Conservation (phyloP, 1,140 invertebrate genomes). For the Drusus annulatus region DNA sequence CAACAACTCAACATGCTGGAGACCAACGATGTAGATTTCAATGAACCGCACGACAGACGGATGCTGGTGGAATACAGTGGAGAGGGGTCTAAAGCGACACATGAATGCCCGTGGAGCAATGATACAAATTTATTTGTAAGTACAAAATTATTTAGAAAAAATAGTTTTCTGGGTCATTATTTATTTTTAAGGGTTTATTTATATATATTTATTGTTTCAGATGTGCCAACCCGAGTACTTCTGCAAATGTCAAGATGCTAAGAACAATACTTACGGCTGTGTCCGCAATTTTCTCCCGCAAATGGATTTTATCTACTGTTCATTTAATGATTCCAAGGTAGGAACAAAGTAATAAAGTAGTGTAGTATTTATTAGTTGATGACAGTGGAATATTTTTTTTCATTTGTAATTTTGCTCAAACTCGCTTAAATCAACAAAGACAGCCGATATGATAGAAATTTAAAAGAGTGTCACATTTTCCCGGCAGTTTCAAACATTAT, state of each 20-base stretch:
- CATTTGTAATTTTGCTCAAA: no score
- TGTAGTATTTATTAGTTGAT: no score
- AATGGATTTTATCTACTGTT: slow-evolving; percentile 81
- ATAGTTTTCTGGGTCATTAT: no score
- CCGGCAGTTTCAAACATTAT: no score
- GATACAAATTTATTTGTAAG: slow-evolving; percentile 75
- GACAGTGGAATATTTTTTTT: no score
- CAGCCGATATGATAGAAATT: no score
- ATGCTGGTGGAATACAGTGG: slow-evolving; percentile 87
- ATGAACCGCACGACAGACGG: slow-evolving; percentile 65
- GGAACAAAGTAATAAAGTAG: background rate
- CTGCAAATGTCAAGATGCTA: slow-evolving; percentile 88
- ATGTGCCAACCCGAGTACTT: slow-evolving; percentile 76
- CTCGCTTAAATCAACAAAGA: no score
- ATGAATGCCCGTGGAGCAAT: slow-evolving; percentile 73
- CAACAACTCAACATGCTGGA: slow-evolving; percentile 31
- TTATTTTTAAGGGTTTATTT: background rate
- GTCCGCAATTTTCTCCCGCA: slow-evolving; percentile 74
- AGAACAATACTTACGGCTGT: slow-evolving; percentile 89
- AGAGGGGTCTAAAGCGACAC: slow-evolving; percentile 74
- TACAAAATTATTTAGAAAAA: no score
- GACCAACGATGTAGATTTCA: slow-evolving; percentile 22
- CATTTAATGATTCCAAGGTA: slow-evolving; percentile 83
- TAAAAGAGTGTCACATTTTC: no score
- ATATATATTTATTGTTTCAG: slow-evolving; percentile 66